Base-by-base conservation (phyloP, 2,888 invertebrate species). In the Tipula confusa region DNA sequence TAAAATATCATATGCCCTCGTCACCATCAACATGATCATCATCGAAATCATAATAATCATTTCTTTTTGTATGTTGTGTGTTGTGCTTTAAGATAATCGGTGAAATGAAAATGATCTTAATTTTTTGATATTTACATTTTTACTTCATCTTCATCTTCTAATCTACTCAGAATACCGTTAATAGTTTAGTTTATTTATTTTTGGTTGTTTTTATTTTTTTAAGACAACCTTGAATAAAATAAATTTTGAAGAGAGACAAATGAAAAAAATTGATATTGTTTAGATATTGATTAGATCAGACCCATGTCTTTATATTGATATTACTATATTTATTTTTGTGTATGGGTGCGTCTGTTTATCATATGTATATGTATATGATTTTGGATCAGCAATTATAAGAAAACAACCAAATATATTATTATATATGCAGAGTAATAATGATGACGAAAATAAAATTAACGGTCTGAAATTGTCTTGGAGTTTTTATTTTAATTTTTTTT, bases 101-200 rank as follows among this genome's bases (percentile, higher is more conserved):
- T 64, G 64, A 64, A 64, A 64, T 64, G 64, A 64, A 64, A 64
- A 64, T 64, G 64, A 64, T 64, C 64, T 64, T 64, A 64, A 64
- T 64, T 64, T n/a, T n/a, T 64, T 64, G 24, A 64, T 24, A 64
- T 64, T 64, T 64, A 24, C n/a, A n/a, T 64, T 24, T 64, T 64
- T 64, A 64, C 64, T 64, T 64, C 64, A 24, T 64, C 64, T 64
- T 64, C 64, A 64, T 64, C 24, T 64, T 64, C 24, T 64, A 64
- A 64, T 64, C 64, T 64, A 64, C 64, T 64, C 64, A 64, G 64
- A 64, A 64, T 64, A 64, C 64, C 64, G 64, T 64, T 64, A 64
- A 64, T 64, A 64, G 64, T 64, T 64, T 64, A 64, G 24, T 64
- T 64, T 64, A 43, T 64, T 64, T 33, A 9, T 33, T 33, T 33